Percentiles rank a stretch among this genome's conserved stretches.
Conservation (phyloP, 2,797 vertebrate genomes). For the Hippoglossus hippoglossus region DNA sequence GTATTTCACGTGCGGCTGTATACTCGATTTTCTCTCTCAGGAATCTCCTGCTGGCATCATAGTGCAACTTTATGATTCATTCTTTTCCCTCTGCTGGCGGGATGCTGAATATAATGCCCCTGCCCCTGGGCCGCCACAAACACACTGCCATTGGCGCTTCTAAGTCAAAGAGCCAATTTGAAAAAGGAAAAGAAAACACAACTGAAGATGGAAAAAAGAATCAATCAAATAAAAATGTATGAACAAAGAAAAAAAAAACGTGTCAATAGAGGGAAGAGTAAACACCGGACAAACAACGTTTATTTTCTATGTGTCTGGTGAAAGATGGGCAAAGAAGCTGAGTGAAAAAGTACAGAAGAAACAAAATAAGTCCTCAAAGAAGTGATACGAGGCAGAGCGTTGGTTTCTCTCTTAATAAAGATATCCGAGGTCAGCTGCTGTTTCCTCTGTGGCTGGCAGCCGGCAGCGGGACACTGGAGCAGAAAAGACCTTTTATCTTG, state of each 20-base stretch:
- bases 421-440: conserved; percentile 26
- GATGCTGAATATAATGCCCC: conserved; percentile 38
- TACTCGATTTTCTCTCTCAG: conserved; percentile 42
- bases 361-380: conserved; percentile 7
- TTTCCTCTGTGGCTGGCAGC: conserved; percentile 43
- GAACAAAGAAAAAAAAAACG: neutral
- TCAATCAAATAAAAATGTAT: neutral
- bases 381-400: neutral
- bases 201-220: conserved; percentile 14
- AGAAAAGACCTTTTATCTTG: conserved; percentile 67
- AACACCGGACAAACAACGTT: neutral
- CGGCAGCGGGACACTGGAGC: conserved; percentile 49
- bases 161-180: conserved; percentile 24
- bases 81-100: conserved; percentile 30
- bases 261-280: neutral
- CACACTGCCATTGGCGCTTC: neutral
- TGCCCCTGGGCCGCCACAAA: neutral
- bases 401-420: conserved; percentile 33
- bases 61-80: conserved; percentile 40
- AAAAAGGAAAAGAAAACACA: neutral
- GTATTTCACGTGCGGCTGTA: conserved; percentile 39
- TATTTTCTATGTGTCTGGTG: conserved; percentile 1
- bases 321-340: neutral
- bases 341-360: neutral
- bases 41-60: conserved; percentile 55